Conservation (phyloP, 1,140 invertebrate genomes). For the Venturia canescens region DNA sequence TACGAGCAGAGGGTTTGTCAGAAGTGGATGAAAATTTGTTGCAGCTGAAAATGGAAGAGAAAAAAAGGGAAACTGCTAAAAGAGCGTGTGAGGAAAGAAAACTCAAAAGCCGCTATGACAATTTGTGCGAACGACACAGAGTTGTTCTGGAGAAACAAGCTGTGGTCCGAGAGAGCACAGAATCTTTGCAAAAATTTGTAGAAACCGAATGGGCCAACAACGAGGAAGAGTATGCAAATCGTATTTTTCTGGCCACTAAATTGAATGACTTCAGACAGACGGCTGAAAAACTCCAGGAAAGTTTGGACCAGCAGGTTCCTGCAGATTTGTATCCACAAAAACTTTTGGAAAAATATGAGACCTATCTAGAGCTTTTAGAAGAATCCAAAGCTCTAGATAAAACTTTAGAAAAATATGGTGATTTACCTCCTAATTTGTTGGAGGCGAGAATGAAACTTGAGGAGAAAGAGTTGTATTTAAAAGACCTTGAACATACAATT, state of each 20-base stretch:
- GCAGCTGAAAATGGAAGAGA: conserved; percentile 58
- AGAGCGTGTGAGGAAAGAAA: conserved; percentile 61
- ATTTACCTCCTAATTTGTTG: conserved; percentile 70
- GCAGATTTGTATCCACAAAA: conserved; percentile 57
- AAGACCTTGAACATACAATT: conserved; percentile 58
- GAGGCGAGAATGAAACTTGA: conserved; percentile 68
- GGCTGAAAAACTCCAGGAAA: conserved; percentile 57
- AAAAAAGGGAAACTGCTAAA: conserved; percentile 58
- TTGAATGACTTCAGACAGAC: conserved; percentile 65
- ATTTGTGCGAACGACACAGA: conserved; percentile 59
- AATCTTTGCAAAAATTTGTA: conserved; percentile 54
- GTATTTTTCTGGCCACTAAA: conserved; percentile 59
- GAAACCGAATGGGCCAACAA: conserved; percentile 48
- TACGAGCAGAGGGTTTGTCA: conserved; percentile 61
- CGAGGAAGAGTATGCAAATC: conserved; percentile 59
- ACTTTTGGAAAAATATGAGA: conserved; percentile 64
- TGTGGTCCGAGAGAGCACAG: conserved; percentile 56
- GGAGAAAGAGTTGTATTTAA: conserved; percentile 63
- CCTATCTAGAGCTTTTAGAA: conserved; percentile 58
- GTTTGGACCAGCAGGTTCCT: conserved; percentile 61
- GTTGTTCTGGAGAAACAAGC: conserved; percentile 60
- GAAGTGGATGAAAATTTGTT: conserved; percentile 62
- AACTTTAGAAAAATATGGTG: conserved; percentile 60
- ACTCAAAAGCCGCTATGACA: conserved; percentile 61
- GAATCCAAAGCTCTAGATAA: conserved; percentile 63